phyloP scores from a whole-genome alignment of 1,140 invertebrate species.

The Rhopalosiphum padi region DNA sequence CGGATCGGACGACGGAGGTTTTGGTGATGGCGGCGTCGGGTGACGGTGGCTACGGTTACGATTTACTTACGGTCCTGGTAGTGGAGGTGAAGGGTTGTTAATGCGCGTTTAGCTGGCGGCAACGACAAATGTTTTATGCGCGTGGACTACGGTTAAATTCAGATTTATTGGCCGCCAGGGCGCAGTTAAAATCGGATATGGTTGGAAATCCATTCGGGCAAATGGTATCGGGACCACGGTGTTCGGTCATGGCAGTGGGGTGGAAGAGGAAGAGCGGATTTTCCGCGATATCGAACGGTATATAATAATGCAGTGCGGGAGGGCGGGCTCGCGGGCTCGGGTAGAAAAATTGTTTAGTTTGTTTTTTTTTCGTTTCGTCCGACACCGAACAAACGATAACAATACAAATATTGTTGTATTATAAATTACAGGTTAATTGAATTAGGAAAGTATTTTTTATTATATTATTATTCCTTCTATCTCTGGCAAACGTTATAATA shows the following conservation, averaged over 20 bases:
- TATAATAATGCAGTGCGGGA: neutral
- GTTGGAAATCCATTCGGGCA: constrained; percentile 31
- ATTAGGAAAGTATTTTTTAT: neutral
- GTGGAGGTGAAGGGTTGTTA: constrained; percentile 8
- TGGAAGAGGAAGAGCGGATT: neutral
- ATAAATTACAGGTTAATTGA: constrained; percentile 8
- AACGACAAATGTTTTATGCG: constrained; percentile 58
- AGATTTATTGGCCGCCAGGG: constrained; percentile 55
- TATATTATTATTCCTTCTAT: neutral
- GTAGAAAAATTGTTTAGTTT: neutral
- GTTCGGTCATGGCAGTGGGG: neutral
- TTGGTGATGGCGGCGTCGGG: too few species aligned
- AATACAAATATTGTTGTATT: neutral
- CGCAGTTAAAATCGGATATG: constrained; percentile 57
- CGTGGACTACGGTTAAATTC: constrained; percentile 48
- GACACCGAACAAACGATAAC: neutral
- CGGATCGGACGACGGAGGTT: neutral
- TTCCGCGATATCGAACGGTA: constrained; percentile 33
- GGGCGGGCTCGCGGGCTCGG: neutral
- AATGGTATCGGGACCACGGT: neutral
- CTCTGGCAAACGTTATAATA: neutral
- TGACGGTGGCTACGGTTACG: neutral
- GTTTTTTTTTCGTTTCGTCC: neutral
- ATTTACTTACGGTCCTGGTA: neutral
- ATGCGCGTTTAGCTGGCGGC: constrained; percentile 54